Conservation (phyloP, 2,113 vertebrate genomes). For the Ceratotherium simum region DNA sequence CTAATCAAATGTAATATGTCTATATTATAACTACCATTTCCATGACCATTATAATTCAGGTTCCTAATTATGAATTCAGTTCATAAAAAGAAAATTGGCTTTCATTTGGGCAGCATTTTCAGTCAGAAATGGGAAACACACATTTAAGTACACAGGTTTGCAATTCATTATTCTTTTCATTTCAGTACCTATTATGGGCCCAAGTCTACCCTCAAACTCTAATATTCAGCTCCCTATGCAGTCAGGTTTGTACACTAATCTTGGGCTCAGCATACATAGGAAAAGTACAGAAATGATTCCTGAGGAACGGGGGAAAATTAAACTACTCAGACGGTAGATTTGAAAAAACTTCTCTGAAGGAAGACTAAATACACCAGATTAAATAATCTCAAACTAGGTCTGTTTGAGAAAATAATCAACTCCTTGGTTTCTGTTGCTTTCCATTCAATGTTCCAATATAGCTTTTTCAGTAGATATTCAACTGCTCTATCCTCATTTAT, state of each 20-base stretch:
- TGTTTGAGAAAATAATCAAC: conserved; percentile 16
- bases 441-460: neutral
- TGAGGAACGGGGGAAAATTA: neutral
- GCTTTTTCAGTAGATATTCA: neutral
- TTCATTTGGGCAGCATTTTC: conserved; percentile 66
- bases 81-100: conserved; percentile 76
- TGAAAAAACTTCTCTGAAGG: neutral
- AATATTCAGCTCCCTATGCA: conserved; percentile 8
- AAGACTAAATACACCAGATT: conserved; percentile 6
- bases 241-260: neutral
- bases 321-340: neutral
- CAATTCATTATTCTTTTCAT: conserved; percentile 62
- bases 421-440: neutral
- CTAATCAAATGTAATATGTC: conserved; percentile 76
- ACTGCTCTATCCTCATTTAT: neutral
- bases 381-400: neutral
- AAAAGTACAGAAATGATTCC: conserved; percentile 43
- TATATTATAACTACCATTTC: conserved; percentile 63
- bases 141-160: conserved; percentile 64
- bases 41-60: conserved; percentile 62
- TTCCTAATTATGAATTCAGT: conserved; percentile 72
- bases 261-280: neutral
- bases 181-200: conserved; percentile 10
- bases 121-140: conserved; percentile 72
- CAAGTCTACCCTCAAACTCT: conserved; percentile 13